phyloP scores from a whole-genome alignment of 2,113 vertebrate species.

The Cathartes aura region DNA sequence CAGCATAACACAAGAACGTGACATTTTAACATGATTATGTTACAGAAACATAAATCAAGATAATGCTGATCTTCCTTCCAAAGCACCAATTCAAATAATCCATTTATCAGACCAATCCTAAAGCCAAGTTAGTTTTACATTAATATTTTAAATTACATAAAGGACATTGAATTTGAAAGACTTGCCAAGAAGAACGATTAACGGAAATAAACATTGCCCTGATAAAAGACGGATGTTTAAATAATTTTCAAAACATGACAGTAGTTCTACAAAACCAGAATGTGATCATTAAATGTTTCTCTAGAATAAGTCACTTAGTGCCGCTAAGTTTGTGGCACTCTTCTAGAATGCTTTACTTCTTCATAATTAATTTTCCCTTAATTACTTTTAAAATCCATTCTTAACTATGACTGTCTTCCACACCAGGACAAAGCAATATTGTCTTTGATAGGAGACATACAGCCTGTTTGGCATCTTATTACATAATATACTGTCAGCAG shows the following conservation, averaged over 20 bases:
- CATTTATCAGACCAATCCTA: neutral
- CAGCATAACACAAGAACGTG: neutral
- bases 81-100: neutral
- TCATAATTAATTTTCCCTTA: neutral
- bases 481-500: neutral
- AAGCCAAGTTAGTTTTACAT: neutral
- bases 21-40: neutral
- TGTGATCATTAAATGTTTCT: neutral
- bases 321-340: fast-evolving
- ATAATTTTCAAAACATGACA: neutral
- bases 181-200: neutral
- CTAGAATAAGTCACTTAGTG: neutral
- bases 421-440: neutral
- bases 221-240: neutral
- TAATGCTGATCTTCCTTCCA: neutral
- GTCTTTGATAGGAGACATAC: neutral
- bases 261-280: neutral
- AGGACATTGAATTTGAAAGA: neutral
- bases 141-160: neutral
- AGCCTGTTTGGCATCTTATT: neutral
- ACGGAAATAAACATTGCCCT: neutral
- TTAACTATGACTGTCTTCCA: neutral
- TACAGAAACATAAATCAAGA: neutral
- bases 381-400: neutral
- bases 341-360: neutral